Evolutionary conservation across 2,113 vertebrate species (phyloP).

Genomic region (Alethe castanea): DNA sequence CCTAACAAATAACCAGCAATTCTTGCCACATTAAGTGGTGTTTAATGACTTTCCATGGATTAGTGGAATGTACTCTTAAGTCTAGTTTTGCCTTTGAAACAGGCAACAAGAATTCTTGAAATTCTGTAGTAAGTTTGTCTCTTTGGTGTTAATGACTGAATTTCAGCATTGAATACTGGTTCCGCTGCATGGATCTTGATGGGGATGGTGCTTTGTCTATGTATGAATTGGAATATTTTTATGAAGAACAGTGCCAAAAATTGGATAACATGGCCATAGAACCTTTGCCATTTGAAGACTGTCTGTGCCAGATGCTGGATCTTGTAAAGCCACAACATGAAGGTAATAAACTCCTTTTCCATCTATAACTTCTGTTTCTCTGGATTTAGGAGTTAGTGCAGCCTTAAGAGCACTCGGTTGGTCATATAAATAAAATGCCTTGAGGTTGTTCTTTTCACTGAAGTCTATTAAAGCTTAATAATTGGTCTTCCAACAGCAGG

Average conservation of each 20-base stretch:
- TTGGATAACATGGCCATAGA: conserved; percentile 90
- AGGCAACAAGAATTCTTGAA: neutral
- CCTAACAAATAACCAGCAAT: neutral
- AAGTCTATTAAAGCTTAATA: neutral
- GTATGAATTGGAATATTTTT: conserved; percentile 94
- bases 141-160: neutral
- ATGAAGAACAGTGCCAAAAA: conserved; percentile 92
- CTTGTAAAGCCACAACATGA: conserved; percentile 84
- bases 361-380: neutral
- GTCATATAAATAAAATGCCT: neutral
- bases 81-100: neutral
- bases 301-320: conserved; percentile 95
- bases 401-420: neutral
- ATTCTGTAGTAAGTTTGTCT: neutral
- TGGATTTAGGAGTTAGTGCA: neutral
- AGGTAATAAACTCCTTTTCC: conserved; percentile 70
- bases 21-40: neutral
- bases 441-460: neutral
- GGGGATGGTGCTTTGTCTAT: conserved; percentile 91
- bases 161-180: conserved; percentile 96
- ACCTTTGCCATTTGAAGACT: conserved; percentile 92
- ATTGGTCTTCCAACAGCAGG: neutral
- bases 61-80: neutral
- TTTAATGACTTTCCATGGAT: neutral
- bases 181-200: conserved; percentile 97